Evolutionary conservation across 2,113 vertebrate genomes (phyloP).

Genomic region (Zosterops pallidus): DNA sequence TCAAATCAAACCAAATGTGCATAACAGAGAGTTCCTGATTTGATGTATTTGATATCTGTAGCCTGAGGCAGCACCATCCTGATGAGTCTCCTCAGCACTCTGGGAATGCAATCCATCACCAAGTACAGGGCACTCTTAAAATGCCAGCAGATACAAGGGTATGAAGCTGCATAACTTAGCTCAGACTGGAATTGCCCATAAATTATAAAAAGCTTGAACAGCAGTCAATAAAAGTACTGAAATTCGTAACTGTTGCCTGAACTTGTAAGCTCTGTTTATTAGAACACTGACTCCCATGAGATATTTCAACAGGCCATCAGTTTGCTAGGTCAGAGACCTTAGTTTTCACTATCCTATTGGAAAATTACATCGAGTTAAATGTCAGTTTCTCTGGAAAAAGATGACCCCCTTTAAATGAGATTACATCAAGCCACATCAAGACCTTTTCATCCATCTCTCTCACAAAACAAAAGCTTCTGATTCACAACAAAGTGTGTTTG

Average conservation of each 20-base stretch:
- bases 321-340: background rate
- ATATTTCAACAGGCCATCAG: background rate
- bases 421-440: background rate
- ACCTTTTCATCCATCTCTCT: background rate
- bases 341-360: background rate
- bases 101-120: background rate
- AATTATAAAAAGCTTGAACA: background rate
- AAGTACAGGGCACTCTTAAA: background rate
- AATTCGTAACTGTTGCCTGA: background rate
- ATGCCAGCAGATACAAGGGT: background rate
- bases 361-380: background rate
- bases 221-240: background rate
- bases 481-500: background rate
- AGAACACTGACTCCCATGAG: background rate
- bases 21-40: background rate
- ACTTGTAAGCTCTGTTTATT: background rate
- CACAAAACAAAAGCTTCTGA: background rate
- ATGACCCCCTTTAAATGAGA: fast-evolving
- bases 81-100: background rate
- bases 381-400: background rate
- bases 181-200: background rate
- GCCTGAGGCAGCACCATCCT: background rate
- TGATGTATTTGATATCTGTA: background rate
- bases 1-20: background rate
- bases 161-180: background rate